Evolutionary conservation across 2,888 invertebrate species (phyloP), one percentile per base, ranked within the genome.

Genomic region (Hololepta plana): DNA sequence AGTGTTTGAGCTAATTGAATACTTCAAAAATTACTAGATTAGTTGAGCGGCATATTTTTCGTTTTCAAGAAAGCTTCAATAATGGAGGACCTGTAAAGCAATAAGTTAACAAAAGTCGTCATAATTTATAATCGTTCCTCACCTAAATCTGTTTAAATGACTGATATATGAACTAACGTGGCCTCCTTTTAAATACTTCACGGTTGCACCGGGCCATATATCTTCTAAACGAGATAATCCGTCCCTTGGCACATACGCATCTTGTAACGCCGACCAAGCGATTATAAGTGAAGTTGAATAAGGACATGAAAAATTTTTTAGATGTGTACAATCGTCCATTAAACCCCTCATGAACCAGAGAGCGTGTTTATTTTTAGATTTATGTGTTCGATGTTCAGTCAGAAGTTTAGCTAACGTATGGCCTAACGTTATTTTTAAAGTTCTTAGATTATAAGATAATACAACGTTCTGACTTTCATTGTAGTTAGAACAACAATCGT

Each of bases 311-410:
- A 91, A 98, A 55, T 95, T 91, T 37, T 74, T 82, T 20, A 98
- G 60, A 57, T 95, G 93, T 1, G 96, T 98, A 50, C 91, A 96
- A 53, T 96, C 93, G 47, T 98, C 96, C 96, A 98, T 96, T 38
- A 96, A 74, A 0, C 93, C 91, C 24, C 84, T 62, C 95, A 96
- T 95, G 47, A 96, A 93, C 56, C 84, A 80, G 28, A 85, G 42
- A 1, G 85, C 81, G 53, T 87, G 82, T 39, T 69, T 66, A 48
- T 77, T 73, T n/a, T n/a, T 20, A 20, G 12, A 20, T 20, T 20
- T 8, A 12, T 7, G n/a, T n/a, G n/a, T n/a, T n/a, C n/a, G n/a
- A n/a, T n/a, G 29, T 29, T 30, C 22, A 39, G 48, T 47, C 47
- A 46, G 46, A 36, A 31, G 41, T 34, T 37, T 35, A 39, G 33